A percentile compares a stretch with the other conserved stretches of the same genome.
Evolutionary conservation across 1,140 invertebrate genomes (phyloP).

Genomic region (Tetragonula clypearis): DNA sequence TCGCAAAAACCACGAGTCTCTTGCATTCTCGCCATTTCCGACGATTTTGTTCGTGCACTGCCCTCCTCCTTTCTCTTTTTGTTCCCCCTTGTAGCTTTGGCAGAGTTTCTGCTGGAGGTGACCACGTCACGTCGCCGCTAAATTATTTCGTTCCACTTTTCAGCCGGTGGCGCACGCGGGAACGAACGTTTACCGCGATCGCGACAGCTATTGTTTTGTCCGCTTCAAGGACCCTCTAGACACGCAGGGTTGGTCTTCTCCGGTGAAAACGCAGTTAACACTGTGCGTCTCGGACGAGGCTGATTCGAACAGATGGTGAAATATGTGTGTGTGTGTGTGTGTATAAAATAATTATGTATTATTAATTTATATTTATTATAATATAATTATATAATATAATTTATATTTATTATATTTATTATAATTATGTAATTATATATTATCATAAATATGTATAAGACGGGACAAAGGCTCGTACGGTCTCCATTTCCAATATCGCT

Average conservation of each 20-base stretch:
- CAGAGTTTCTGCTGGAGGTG: neutral
- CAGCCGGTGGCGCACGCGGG: constrained; percentile 16
- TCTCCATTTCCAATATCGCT: neutral
- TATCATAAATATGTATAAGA: too few relatives aligned
- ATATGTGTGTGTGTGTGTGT: too few relatives aligned
- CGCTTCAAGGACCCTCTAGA: neutral
- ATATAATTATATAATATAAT: too few relatives aligned
- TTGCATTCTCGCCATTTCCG: constrained; percentile 49
- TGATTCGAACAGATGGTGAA: constrained; percentile 32
- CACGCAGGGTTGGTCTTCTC: too few relatives aligned
- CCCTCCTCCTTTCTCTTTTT: neutral
- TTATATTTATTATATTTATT: too few relatives aligned
- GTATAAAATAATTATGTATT: too few relatives aligned
- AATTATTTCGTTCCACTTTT: constrained; percentile 74
- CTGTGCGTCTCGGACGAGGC: constrained; percentile 3
- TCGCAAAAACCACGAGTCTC: constrained; percentile 53
- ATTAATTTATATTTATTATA: too few relatives aligned
- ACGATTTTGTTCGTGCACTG: constrained; percentile 27
- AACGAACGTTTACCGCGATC: constrained; percentile 19
- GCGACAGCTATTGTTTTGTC: constrained; percentile 9
- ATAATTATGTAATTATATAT: too few relatives aligned
- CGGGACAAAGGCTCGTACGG: neutral
- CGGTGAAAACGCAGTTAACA: neutral
- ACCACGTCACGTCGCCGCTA: constrained; percentile 50
- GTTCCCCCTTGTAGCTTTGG: neutral